A percentile compares a stretch with the other conserved stretches of the same genome.
These are phyloP conservation scores for Calosoma granatense DNA, from an alignment of 1,140 invertebrate genomes.

Conservation along the genomic window DNA sequence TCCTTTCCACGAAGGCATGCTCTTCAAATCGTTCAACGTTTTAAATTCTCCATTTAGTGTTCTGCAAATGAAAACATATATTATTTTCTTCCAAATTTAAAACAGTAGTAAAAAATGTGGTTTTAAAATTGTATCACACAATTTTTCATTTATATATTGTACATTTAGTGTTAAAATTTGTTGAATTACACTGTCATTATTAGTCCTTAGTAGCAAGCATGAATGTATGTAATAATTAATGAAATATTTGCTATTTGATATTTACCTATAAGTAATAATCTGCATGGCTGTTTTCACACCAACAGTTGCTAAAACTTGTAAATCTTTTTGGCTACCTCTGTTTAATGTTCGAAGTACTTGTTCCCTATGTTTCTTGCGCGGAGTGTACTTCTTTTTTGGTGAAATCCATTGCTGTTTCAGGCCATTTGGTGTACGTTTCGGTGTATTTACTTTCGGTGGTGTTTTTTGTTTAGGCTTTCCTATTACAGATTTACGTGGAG, in stretches of 20 bases:
- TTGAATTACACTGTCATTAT: too few relatives aligned
- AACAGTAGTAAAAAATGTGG: background rate
- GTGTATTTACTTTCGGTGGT: background rate
- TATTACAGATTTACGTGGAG: background rate
- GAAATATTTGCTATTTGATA: background rate
- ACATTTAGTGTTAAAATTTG: too few relatives aligned
- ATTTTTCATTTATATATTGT: too few relatives aligned
- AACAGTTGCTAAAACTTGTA: conserved; percentile 19
- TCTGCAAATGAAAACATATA: too few relatives aligned
- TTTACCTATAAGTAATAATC: conserved; percentile 19
- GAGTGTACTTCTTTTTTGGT: background rate
- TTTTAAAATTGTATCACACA: background rate
- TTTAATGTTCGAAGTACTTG: conserved; percentile 20
- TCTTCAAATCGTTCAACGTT: conserved; percentile 17
- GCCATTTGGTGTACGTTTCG: background rate
- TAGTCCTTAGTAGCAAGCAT: background rate
- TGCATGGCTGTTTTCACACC: conserved; percentile 22
- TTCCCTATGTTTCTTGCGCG: conserved; percentile 13
- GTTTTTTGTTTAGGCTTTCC: background rate
- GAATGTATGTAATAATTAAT: background rate
- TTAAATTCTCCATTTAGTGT: conserved; percentile 17
- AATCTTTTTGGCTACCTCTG: conserved; percentile 16
- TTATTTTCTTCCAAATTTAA: background rate
- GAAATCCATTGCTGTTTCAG: too few relatives aligned
- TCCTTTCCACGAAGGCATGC: conserved; percentile 20